These are phyloP conservation scores for Mesitornis unicolor DNA, from an alignment of 2,113 vertebrate species.

Conservation along the genomic window DNA sequence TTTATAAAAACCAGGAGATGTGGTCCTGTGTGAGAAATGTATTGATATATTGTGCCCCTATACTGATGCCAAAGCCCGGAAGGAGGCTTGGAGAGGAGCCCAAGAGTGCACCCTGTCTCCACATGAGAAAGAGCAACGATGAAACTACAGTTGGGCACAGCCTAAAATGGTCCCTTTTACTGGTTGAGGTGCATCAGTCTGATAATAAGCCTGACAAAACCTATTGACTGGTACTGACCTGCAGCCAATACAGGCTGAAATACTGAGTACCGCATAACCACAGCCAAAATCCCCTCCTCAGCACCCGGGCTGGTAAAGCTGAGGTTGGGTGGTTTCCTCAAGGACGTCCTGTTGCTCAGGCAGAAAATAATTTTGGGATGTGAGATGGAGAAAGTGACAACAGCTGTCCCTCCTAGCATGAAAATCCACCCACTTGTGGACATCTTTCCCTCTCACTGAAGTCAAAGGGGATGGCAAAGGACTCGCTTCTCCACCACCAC, in stretches of 20 bases:
- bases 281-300: neutral
- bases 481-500: neutral
- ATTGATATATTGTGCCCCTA: too few species aligned
- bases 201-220: neutral
- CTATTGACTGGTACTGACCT: neutral
- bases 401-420: neutral
- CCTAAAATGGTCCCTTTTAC: neutral
- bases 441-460: neutral
- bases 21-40: neutral
- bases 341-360: neutral
- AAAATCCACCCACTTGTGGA: neutral
- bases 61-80: neutral
- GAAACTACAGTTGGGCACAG: neutral
- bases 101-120: neutral
- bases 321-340: neutral
- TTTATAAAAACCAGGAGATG: neutral
- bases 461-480: neutral
- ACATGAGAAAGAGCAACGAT: neutral
- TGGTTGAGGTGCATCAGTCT: neutral
- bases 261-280: fast-evolving
- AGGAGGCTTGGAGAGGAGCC: neutral
- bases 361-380: neutral
- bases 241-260: neutral
- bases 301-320: neutral
- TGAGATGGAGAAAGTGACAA: neutral